Base-by-base conservation (phyloP, 2,888 invertebrate genomes). In the Argyra leucocephala region DNA sequence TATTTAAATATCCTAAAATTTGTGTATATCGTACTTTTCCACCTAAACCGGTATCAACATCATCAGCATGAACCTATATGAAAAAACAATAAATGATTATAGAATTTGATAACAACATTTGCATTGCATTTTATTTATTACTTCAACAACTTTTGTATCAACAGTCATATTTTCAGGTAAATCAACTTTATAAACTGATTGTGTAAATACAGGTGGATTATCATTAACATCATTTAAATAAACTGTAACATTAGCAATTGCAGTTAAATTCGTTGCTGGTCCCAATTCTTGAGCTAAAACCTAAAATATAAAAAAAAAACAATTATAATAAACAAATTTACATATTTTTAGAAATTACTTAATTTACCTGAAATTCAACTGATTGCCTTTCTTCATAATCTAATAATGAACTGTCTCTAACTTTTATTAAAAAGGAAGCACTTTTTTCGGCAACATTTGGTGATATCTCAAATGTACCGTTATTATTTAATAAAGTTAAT, bases 191-290 rank as follows among this genome's bases (percentile, higher is more conserved):
- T 95, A 96, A 1, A 85, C 82, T 57, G 85, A 80, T 70, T 88
- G 85, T 18, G 85, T 81, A 75, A 96, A 96, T 67, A 86, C 81
- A 1, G 96, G 96, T 31, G 88, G 83, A 77, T 94, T 93, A 76
- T 96, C 96, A 74, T 96, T 96, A 10, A 89, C 83, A 74, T 96
- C 95, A 69, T 88, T 86, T 26, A 96, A 80, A 73, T 89, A 87
- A 15, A 94, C 89, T 1, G 88, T 88, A 0, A 93, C 87, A 68
- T 88, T 88, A 9, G 90, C 89, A 63, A 83, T 84, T 4, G 86
- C 85, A 64, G 91, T 87, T 63, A 89, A 81, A 76, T 90, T 90
- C 62, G 88, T 87, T 26, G 86, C 84, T 70, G 88, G 89, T 58
- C 88, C 89, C 57, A 93, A 82, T 77, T 93, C 92, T 81, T 88